These are phyloP conservation scores for Iphiclides podalirius DNA, from an alignment of 2,888 invertebrate genomes.

Conservation along the genomic window DNA sequence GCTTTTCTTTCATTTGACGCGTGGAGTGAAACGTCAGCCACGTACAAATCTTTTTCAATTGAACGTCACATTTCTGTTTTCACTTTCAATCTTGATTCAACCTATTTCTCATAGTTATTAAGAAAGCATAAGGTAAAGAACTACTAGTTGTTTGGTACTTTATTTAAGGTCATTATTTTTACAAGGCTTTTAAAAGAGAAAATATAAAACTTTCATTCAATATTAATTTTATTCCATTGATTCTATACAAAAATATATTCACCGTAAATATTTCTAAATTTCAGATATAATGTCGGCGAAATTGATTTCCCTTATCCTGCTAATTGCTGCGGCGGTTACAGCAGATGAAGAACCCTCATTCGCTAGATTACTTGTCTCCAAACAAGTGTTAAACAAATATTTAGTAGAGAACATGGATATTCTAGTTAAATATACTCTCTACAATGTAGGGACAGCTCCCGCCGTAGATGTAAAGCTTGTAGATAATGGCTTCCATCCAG, in stretches of 20 bases:
- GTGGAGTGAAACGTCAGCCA: slow-evolving; percentile 80
- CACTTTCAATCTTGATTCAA: slow-evolving; percentile 29
- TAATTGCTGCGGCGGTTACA: slow-evolving; percentile 65
- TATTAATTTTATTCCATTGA: slow-evolving; percentile 13
- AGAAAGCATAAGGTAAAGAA: slow-evolving; percentile 34
- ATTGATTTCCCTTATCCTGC: slow-evolving; percentile 65
- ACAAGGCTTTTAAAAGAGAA: too few species aligned
- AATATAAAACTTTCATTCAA: slow-evolving; percentile 27
- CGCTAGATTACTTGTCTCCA: slow-evolving; percentile 93
- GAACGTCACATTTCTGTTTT: slow-evolving; percentile 38
- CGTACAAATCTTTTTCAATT: slow-evolving; percentile 57
- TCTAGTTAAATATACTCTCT: slow-evolving; percentile 95
- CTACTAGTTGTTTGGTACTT: slow-evolving; percentile 6
- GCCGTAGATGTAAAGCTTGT: slow-evolving; percentile 93
- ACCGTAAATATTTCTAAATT: slow-evolving; percentile 37
- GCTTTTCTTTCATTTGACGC: slow-evolving; percentile 51
- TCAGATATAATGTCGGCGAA: slow-evolving; percentile 67
- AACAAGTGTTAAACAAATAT: slow-evolving; percentile 97
- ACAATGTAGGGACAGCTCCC: slow-evolving; percentile 94
- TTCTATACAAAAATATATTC: slow-evolving; percentile 35
- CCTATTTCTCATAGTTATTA: slow-evolving; percentile 31
- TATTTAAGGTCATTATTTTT: too few species aligned
- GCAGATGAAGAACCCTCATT: slow-evolving; percentile 86
- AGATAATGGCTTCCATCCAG: slow-evolving; percentile 95
- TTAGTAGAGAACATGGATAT: slow-evolving; percentile 98